Evolutionary conservation across 2,797 vertebrate species (phyloP), one percentile per base, ranked within the genome.

Genomic region (Austrolebias charrua): DNA sequence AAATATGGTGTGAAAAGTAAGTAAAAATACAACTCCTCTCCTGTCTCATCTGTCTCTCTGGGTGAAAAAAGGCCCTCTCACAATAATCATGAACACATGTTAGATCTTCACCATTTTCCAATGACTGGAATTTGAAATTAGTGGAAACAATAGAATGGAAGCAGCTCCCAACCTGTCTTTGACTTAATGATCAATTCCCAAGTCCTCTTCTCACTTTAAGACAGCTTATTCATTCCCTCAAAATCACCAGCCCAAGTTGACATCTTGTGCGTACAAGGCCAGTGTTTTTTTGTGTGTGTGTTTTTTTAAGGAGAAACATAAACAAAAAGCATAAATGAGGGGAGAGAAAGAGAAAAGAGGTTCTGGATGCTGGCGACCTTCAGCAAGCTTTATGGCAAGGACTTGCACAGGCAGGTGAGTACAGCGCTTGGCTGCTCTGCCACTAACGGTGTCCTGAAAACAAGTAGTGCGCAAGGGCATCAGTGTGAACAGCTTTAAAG

Each of bases 1-100:
- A 14, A 1, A 46, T 46, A 66, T 6, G 16, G 42, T 19, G 29
- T 19, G 63, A 86, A 80, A 75, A 82, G 81, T 77, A 58, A 69
- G 52, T 54, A 79, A 73, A 79, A 59, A 54, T 62, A 60, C 63
- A 83, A 56, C 66, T 85, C 55, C 49, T 78, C 66, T 78, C 55
- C 40, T 47, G 58, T 85, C 74, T 81, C 77, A 79, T 88, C 81
- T 82, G 84, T 84, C 73, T 82, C 38, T 71, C 49, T 60, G 61
- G 67, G 75, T 79, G 79, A 86, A 86, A 83, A 80, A 71, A 86
- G 78, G 47, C 80, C 67, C 72, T 72, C 70, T 72, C 66, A 66
- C 61, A 87, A 84, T 92, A 90, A 93, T 92, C 81, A 71, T 59
- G 79, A 92, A 90, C 92, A 93, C 72, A 88, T 93, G 91, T 91